Evolutionary conservation across 2,113 vertebrate genomes (phyloP).

Genomic region (Todiramphus chloris): DNA sequence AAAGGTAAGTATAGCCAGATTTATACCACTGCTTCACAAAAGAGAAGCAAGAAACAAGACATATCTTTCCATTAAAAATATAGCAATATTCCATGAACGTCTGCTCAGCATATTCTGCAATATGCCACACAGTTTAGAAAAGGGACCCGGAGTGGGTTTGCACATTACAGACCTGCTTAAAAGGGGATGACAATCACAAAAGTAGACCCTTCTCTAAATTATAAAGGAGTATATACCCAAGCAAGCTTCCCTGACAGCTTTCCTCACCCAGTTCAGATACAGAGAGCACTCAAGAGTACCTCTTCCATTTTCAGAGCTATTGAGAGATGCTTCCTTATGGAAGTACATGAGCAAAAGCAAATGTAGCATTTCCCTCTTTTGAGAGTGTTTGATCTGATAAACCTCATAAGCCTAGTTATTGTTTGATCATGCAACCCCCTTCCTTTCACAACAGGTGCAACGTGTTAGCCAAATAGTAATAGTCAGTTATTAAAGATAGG

Average conservation of each 20-base stretch:
- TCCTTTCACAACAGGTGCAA: neutral
- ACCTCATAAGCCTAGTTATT: neutral
- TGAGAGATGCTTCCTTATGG: neutral
- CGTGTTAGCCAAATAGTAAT: neutral
- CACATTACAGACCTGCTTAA: neutral
- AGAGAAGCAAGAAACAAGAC: neutral
- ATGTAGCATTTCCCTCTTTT: neutral
- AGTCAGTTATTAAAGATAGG: neutral
- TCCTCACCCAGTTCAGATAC: neutral
- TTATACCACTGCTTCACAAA: neutral
- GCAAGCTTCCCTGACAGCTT: neutral
- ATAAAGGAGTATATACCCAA: neutral
- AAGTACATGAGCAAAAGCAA: neutral
- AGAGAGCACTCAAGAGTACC: neutral
- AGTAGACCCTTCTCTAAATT: neutral
- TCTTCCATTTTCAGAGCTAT: neutral
- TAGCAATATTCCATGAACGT: neutral
- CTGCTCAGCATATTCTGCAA: neutral
- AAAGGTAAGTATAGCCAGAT: neutral
- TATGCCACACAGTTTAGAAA: neutral
- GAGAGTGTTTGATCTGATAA: neutral
- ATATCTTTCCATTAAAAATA: neutral
- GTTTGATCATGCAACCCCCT: neutral
- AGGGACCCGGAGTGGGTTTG: neutral
- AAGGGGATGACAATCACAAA: neutral